Conservation (phyloP, 2,797 vertebrate species). For the Mareca penelope region DNA sequence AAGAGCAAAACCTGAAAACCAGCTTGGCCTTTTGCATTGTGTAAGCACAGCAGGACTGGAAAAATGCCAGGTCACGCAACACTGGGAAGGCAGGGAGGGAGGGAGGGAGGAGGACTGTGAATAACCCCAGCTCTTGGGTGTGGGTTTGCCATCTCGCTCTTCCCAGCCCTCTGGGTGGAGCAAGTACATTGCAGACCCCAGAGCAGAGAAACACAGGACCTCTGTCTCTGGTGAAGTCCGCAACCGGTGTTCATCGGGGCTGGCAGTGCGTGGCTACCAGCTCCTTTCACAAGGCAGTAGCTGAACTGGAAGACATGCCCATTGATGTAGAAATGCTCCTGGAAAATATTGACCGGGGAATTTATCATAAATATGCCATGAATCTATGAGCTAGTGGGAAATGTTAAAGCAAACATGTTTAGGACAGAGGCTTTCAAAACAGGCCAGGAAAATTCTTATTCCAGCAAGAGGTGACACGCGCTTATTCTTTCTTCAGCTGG, state of each 20-base stretch:
- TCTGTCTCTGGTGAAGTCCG: background rate
- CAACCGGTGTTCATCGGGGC: fast-evolving
- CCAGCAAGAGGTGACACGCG: slow-evolving; percentile 69
- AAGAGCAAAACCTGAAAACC: background rate
- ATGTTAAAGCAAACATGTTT: slow-evolving; percentile 63
- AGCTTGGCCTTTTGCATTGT: background rate
- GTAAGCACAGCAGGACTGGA: background rate
- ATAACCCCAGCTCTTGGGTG: background rate
- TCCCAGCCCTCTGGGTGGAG: background rate
- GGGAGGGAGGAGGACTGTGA: background rate
- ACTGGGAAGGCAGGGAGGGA: background rate
- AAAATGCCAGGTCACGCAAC: background rate
- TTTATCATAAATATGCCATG: slow-evolving; percentile 65
- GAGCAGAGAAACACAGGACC: fast-evolving
- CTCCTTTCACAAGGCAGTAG: background rate
- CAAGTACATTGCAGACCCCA: background rate
- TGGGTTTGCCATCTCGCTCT: background rate
- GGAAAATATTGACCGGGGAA: slow-evolving; percentile 69
- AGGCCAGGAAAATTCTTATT: slow-evolving; percentile 71
- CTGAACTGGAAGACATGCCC: background rate
- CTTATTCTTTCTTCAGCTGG: slow-evolving; percentile 81
- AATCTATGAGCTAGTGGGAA: slow-evolving; percentile 56
- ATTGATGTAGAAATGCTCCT: background rate
- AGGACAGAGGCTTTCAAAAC: slow-evolving; percentile 73
- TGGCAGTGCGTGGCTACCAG: fast-evolving